Evolutionary conservation across 1,140 invertebrate species (phyloP), one percentile per base, ranked within the genome.

Genomic region (Drosophila oshimai): DNA sequence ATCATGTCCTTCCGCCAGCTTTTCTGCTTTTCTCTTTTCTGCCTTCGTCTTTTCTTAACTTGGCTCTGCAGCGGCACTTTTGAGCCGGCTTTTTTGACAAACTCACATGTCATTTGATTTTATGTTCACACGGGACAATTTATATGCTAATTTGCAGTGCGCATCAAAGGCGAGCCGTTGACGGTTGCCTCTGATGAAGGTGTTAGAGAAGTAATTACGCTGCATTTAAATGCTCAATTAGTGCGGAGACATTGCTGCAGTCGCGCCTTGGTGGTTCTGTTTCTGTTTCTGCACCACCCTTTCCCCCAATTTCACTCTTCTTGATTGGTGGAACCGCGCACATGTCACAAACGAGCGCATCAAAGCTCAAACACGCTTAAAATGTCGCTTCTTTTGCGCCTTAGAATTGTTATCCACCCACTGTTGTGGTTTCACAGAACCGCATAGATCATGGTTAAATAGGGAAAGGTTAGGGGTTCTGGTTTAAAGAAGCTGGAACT

Each of bases 151-250:
- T 87, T 87, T 73, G 77, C 81, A 74, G 77, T 81, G 76, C 53
- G 69, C 81, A 86, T 86, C 81, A 86, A 86, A 87, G 81, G 68
- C 67, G 41, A 65, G 57, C 80, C 72, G 75, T 67, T 75, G 58
- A 71, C 72, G 68, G 36, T 68, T 73, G 81, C 81, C 69, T 50
- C 64, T 87, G 77, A 87, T 81, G 76, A 87, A 87, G 81, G 81
- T 87, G 81, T 87, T 87, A 87, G 81, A 87, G 64, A 87, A 45
- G 81, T 77, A 87, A 87, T 87, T 87, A 87, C 76, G 64, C 69
- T 87, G 81, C 81, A 87, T 87, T 87, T 87, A 87, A 87, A 87
- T 87, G 81, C 81, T 87, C 81, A 87, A 87, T 87, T 87, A 87
- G 81, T 87, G 81, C 76, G 81, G 24, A 71, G 70, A 74, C 75